Conservation (phyloP, 2,797 vertebrate genomes). For the Pogoniulus pusillus region DNA sequence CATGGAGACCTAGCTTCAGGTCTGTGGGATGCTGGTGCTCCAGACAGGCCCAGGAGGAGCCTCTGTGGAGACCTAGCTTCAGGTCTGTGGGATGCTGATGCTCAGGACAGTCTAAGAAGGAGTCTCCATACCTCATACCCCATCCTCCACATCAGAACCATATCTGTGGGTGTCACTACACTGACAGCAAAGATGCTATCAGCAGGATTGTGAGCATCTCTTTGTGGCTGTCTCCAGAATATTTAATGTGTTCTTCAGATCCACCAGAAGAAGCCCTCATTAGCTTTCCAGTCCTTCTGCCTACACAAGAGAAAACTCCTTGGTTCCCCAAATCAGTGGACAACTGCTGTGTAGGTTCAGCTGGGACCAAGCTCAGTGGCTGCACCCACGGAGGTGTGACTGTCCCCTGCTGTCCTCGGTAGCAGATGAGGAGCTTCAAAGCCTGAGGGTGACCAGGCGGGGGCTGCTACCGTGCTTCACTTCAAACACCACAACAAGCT, state of each 20-base stretch:
- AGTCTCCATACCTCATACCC: neutral
- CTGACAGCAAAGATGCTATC: neutral
- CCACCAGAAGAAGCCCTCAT: neutral
- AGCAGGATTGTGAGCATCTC: rapidly evolving
- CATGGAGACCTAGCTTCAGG: too few species aligned
- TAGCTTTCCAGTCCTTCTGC: neutral
- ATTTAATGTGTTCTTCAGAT: neutral
- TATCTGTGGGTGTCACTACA: rapidly evolving
- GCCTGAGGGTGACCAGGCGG: rapidly evolving
- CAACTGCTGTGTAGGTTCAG: rapidly evolving
- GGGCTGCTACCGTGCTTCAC: neutral
- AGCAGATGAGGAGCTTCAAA: neutral
- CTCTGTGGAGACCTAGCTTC: neutral
- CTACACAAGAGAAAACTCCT: neutral
- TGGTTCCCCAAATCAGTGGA: neutral
- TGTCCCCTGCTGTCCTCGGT: rapidly evolving
- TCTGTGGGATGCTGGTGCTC: too few species aligned
- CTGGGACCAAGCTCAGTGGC: neutral
- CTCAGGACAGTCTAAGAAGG: too few species aligned
- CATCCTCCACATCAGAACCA: neutral
- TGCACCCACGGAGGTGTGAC: neutral
- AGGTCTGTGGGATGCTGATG: too few species aligned
- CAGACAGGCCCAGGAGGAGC: too few species aligned
- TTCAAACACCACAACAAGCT: neutral
- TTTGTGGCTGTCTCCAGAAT: neutral